phyloP scores from a whole-genome alignment of 1,140 invertebrate genomes.

The Euborellia annulipes region DNA sequence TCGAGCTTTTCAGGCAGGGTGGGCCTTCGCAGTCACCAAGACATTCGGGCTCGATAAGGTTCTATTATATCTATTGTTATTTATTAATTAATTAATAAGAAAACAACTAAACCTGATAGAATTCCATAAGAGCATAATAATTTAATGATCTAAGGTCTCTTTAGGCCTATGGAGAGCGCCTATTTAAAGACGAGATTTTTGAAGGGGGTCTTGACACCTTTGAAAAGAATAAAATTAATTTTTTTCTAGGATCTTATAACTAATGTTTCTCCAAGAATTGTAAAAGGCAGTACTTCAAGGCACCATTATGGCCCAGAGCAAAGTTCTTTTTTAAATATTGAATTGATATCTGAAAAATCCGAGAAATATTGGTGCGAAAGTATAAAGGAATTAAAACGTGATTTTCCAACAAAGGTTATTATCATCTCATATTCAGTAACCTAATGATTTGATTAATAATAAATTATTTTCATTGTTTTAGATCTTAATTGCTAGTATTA shows the following conservation, averaged over 20 bases:
- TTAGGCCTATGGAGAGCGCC: no score
- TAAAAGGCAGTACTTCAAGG: slow-evolving; percentile 82
- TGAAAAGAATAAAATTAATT: no score
- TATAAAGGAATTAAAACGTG: slow-evolving; percentile 75
- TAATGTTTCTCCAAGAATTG: slow-evolving; percentile 92
- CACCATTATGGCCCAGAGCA: slow-evolving; percentile 87
- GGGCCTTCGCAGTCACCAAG: slow-evolving; percentile 93
- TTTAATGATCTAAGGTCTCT: no score
- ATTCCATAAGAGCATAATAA: no score
- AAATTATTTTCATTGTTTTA: slow-evolving; percentile 24
- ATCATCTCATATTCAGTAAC: background rate
- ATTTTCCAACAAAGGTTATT: slow-evolving; percentile 71
- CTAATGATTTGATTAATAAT: background rate
- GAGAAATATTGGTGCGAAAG: slow-evolving; percentile 83
- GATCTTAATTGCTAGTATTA: slow-evolving; percentile 93
- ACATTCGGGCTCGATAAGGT: slow-evolving; percentile 92
- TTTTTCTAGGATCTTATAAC: slow-evolving; percentile 75
- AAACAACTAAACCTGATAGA: background rate
- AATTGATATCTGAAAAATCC: slow-evolving; percentile 94
- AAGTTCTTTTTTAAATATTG: slow-evolving; percentile 91
- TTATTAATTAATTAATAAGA: background rate
- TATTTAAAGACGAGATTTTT: no score
- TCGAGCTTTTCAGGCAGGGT: slow-evolving; percentile 85
- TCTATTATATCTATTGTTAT: no score
- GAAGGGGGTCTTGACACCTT: no score